Percentiles rank a stretch among this genome's conserved stretches.
phyloP scores from a whole-genome alignment of 1,140 invertebrate species.

The Caerostris darwini region DNA sequence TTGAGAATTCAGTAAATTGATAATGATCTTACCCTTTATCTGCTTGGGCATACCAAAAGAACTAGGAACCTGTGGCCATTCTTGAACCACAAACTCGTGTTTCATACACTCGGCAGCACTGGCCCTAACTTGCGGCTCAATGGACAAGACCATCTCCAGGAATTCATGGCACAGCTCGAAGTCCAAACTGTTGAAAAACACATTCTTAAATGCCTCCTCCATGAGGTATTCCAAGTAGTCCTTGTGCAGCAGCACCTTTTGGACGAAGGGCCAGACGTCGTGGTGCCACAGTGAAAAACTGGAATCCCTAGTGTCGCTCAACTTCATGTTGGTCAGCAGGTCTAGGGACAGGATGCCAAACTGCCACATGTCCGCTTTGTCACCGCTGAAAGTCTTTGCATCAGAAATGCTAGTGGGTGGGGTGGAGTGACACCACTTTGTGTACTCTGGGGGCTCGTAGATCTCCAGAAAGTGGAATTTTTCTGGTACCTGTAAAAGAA shows the following conservation, averaged over 20 bases:
- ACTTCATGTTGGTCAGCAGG: slow-evolving; percentile 17
- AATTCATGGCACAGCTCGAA: slow-evolving; percentile 13
- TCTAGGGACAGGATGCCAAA: slow-evolving; percentile 49
- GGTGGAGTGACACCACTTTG: slow-evolving; percentile 24
- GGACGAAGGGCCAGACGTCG: slow-evolving; percentile 48
- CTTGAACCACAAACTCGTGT: slow-evolving; percentile 12
- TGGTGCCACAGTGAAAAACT: slow-evolving; percentile 14
- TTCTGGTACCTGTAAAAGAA: not conserved
- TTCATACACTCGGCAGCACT: not conserved
- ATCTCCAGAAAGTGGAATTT: slow-evolving; percentile 57
- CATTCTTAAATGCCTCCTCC: not conserved
- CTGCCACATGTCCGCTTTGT: slow-evolving; percentile 68
- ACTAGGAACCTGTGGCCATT: not conserved
- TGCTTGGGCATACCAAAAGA: slow-evolving; percentile 5
- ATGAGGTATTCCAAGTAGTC: slow-evolving; percentile 33
- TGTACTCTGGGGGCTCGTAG: slow-evolving; percentile 56
- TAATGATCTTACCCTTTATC: not conserved
- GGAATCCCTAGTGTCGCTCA: not conserved
- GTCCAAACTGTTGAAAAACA: not conserved
- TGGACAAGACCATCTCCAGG: not conserved
- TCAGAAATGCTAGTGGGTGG: not conserved
- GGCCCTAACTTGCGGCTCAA: not conserved
- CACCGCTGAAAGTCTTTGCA: not conserved
- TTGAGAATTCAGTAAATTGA: too few species aligned
- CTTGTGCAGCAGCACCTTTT: slow-evolving; percentile 36